These are phyloP conservation scores for Oryzias curvinotus DNA, from an alignment of 2,113 vertebrate species.

Conservation along the genomic window DNA sequence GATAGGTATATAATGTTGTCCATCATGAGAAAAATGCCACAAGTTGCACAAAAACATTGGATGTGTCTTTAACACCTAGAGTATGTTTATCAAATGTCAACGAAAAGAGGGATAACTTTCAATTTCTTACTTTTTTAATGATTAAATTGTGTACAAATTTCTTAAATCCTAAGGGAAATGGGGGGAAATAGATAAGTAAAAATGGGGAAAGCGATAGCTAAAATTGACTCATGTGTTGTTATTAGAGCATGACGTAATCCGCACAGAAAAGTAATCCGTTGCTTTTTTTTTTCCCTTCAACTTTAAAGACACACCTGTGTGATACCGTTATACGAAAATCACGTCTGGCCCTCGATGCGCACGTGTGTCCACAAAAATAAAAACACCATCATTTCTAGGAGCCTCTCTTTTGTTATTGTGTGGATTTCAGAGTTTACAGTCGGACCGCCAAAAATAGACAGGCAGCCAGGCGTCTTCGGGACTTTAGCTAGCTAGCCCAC, in stretches of 20 bases:
- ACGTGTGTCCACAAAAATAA: not conserved
- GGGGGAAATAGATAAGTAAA: no score
- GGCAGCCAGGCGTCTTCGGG: conserved; percentile 48
- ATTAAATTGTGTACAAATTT: no score
- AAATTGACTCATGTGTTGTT: not conserved
- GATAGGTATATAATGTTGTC: no score
- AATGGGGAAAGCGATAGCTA: no score
- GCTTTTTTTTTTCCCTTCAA: not conserved
- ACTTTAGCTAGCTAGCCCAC: conserved; percentile 36
- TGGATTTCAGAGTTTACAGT: conserved; percentile 56
- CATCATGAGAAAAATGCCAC: no score
- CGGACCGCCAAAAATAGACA: conserved; percentile 60
- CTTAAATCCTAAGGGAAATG: no score
- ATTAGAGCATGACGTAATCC: not conserved
- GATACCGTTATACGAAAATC: not conserved
- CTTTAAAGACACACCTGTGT: conserved; percentile 33
- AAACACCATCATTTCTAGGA: conserved; percentile 7
- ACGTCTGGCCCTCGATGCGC: not conserved
- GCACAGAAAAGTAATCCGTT: not conserved
- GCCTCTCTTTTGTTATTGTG: not conserved
- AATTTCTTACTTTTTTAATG: no score
- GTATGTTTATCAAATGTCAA: no score
- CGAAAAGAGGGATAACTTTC: no score
- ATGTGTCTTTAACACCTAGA: no score
- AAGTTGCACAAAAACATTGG: no score